Base-by-base conservation (phyloP, 1,140 invertebrate genomes). In the Bradynema listronoti region DNA sequence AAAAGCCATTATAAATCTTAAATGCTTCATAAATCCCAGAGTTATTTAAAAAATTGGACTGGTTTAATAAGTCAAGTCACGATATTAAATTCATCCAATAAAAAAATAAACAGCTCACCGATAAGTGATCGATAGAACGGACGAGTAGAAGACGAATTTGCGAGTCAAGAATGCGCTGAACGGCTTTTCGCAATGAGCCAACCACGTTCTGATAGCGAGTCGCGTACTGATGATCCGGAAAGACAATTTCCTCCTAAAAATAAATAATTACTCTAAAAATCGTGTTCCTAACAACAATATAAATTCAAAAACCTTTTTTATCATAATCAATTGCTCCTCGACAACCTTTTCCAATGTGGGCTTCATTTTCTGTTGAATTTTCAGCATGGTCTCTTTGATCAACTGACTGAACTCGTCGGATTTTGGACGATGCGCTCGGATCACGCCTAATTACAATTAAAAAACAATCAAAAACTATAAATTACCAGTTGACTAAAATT, bases 41-140 rank as follows among this genome's bases (percentile, higher is more conserved):
- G n/a, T n/a, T n/a, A n/a, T n/a, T n/a, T n/a, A n/a, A n/a, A n/a
- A n/a, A n/a, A n/a, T n/a, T n/a, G n/a, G n/a, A n/a, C n/a, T n/a
- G n/a, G n/a, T n/a, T n/a, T n/a, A n/a, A n/a, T n/a, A n/a, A n/a
- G n/a, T n/a, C n/a, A n/a, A n/a, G n/a, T n/a, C n/a, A n/a, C n/a
- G n/a, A n/a, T n/a, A n/a, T n/a, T n/a, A n/a, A n/a, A n/a, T n/a
- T n/a, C n/a, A n/a, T n/a, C n/a, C n/a, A n/a, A n/a, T n/a, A n/a
- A n/a, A n/a, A n/a, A n/a, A 27, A 22, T 7, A 56, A 30, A 58
- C 43, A 32, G 3, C 1, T 43, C 4, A 61, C 59, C 25, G 56
- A 60, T 19, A 61, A 46, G 59, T 61, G 59, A 9, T 62, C 52
- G 11, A 60, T 60, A 2, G 59, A 61, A 3, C 59, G 42, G 39